phyloP scores from a whole-genome alignment of 2,113 vertebrate genomes.

The Sapajus apella region DNA sequence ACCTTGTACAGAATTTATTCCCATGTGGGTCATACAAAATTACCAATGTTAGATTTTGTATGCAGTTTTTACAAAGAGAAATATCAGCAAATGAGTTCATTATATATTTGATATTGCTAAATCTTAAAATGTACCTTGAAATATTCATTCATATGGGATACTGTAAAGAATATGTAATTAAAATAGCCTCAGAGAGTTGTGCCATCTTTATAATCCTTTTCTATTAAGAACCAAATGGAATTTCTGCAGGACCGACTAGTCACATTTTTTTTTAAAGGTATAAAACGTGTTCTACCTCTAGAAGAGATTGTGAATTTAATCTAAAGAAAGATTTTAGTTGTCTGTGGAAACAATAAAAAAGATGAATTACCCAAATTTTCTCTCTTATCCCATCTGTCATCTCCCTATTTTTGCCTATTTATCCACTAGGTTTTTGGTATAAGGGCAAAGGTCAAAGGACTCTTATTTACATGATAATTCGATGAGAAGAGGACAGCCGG shows the following conservation, averaged over 20 bases:
- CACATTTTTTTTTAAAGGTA: neutral
- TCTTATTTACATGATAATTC: slow-evolving; percentile 55
- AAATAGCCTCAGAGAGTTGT: neutral
- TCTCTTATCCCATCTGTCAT: slow-evolving; percentile 57
- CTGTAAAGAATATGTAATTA: neutral
- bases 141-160: neutral
- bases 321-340: slow-evolving; percentile 37
- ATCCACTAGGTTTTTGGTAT: neutral
- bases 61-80: slow-evolving; percentile 18
- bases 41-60: neutral
- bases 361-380: slow-evolving; percentile 25
- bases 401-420: slow-evolving; percentile 17
- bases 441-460: slow-evolving; percentile 42
- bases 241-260: neutral
- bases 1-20: neutral
- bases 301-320: slow-evolving; percentile 36
- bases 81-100: neutral
- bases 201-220: neutral
- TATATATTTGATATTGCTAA: neutral
- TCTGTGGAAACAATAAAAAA: slow-evolving; percentile 14
- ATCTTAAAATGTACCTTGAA: slow-evolving; percentile 4
- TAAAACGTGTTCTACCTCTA: slow-evolving; percentile 3
- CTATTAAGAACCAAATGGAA: neutral
- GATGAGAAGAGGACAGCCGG: slow-evolving; percentile 22
- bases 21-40: neutral